Conservation (phyloP, 2,113 vertebrate genomes). For the Oplegnathus fasciatus region DNA sequence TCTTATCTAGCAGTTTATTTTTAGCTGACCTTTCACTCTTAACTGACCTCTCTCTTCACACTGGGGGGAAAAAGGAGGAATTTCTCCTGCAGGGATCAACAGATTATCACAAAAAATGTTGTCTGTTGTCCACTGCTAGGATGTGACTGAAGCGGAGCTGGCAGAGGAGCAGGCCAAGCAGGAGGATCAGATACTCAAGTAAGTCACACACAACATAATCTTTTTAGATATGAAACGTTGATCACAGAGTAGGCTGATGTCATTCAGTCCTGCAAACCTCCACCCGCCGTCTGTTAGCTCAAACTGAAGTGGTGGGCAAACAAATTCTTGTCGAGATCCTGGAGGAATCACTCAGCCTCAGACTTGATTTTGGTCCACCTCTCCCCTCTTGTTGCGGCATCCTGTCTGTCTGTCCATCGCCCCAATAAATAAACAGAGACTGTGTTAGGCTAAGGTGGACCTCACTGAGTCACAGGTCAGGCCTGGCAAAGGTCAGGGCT, state of each 20-base stretch:
- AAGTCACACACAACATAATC: constrained; percentile 52
- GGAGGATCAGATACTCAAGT: constrained; percentile 94
- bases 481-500: background rate
- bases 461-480: constrained; percentile 10
- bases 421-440: constrained; percentile 2
- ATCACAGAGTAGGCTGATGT: background rate
- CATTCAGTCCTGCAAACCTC: background rate
- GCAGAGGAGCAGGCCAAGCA: constrained; percentile 91
- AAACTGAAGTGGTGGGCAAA: background rate
- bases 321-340: background rate
- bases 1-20: background rate
- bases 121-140: constrained; percentile 82
- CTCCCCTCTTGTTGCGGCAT: background rate
- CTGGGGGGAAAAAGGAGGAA: too few relatives aligned
- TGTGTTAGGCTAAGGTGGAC: constrained; percentile 15
- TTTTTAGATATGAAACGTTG: background rate
- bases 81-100: background rate
- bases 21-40: background rate
- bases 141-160: constrained; percentile 92
- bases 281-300: background rate
- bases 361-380: background rate
- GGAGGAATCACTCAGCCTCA: background rate
- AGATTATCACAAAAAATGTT: background rate
- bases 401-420: background rate
- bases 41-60: background rate